phyloP scores from a whole-genome alignment of 2,113 vertebrate species.

The Hemibagrus wyckioides region DNA sequence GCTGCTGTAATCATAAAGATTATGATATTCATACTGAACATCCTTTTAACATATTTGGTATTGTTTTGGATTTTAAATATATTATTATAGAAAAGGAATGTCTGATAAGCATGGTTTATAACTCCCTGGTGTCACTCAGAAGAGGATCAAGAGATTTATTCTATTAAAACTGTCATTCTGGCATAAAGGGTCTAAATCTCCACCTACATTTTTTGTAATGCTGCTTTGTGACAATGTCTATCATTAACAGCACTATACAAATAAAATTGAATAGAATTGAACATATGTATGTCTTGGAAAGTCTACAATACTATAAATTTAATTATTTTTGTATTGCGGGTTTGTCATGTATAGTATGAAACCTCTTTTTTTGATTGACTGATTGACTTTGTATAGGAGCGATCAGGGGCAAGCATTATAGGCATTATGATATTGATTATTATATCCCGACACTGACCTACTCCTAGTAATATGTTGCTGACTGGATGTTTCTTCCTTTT shows the following conservation, averaged over 20 bases:
- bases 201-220: not conserved
- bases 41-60: not conserved
- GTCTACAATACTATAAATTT: not conserved
- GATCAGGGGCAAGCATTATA: not conserved
- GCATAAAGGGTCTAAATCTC: not conserved
- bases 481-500: not conserved
- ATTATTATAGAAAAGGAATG: not conserved
- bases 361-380: not conserved
- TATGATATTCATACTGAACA: not conserved
- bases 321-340: not conserved
- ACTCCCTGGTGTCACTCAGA: not conserved
- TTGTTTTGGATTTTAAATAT: not conserved
- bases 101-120: not conserved
- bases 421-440: not conserved
- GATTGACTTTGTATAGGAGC: not conserved
- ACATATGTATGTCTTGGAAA: not conserved
- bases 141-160: not conserved
- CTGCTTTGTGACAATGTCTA: not conserved
- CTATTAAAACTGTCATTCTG: not conserved
- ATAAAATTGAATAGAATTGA: not conserved
- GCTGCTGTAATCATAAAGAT: not conserved
- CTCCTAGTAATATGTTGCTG: not conserved
- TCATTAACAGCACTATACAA: not conserved
- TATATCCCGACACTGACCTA: not conserved
- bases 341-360: not conserved